Evolutionary conservation across 2,888 invertebrate genomes (phyloP), one percentile per base, ranked within the genome.

Genomic region (Petrolisthes manimaculis): DNA sequence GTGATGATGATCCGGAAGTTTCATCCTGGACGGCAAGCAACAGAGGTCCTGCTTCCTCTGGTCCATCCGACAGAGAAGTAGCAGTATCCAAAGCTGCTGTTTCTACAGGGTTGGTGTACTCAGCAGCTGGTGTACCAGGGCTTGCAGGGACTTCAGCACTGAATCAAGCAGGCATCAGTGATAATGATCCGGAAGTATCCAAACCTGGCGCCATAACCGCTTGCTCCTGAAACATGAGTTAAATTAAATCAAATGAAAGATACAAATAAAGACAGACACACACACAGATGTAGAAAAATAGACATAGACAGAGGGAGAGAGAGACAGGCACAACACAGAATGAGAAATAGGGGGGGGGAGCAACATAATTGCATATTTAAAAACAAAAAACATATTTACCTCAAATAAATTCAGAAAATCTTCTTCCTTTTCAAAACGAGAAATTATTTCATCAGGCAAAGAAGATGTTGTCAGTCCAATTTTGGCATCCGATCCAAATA

Each of bases 131-230:
- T n/a, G n/a, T n/a, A n/a, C n/a, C n/a, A n/a, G n/a, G n/a, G n/a
- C n/a, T n/a, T n/a, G n/a, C n/a, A n/a, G n/a, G n/a, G n/a, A n/a
- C n/a, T n/a, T n/a, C n/a, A n/a, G n/a, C n/a, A n/a, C n/a, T n/a
- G n/a, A n/a, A n/a, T n/a, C n/a, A n/a, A n/a, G n/a, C n/a, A n/a
- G 67, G 67, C 67, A 67, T 67, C 67, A 67, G 67, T 67, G 67
- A 79, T 75, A 21, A 79, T 79, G 79, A 79, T 79, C 79, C 79
- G 79, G 53, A 79, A 79, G 79, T 79, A 79, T 79, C 79, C 79
- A 79, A 79, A 67, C 67, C 67, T 67, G 67, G 67, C 67, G 67
- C 67, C 67, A 67, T 67, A 67, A 67, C 67, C 67, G 67, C 67
- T 67, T 67, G 67, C 67, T 67, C 67, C 67, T 67, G 67, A 67